A percentile compares a stretch with the other conserved stretches of the same genome.
Evolutionary conservation across 2,888 invertebrate species (phyloP).

Genomic region (Trissolcus brochymenae): DNA sequence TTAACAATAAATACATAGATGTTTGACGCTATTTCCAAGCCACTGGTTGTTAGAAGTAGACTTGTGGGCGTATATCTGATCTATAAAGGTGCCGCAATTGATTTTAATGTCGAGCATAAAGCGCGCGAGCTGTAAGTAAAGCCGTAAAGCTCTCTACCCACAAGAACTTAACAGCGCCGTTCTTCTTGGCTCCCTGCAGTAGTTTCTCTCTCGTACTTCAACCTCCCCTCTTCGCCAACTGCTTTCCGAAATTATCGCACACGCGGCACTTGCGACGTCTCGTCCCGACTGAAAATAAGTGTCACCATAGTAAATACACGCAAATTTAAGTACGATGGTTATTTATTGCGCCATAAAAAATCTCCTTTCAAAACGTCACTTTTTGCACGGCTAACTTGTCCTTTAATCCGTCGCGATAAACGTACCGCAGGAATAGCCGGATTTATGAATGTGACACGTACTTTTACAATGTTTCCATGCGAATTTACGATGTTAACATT

Average conservation of each 20-base stretch:
- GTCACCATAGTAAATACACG: conserved; percentile 57
- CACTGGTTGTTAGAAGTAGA: conserved; percentile 42
- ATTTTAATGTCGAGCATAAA: conserved; percentile 66
- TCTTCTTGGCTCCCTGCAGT: conserved; percentile 51
- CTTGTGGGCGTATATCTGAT: conserved; percentile 60
- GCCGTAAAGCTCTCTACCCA: conserved; percentile 61
- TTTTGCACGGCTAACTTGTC: conserved; percentile 53
- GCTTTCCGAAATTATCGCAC: conserved; percentile 55
- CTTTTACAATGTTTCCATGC: conserved; percentile 52
- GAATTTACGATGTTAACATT: conserved; percentile 51
- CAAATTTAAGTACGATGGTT: conserved; percentile 49
- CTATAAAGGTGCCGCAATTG: conserved; percentile 67
- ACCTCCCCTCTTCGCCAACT: conserved; percentile 33
- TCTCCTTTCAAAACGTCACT: conserved; percentile 53
- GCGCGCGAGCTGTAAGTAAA: conserved; percentile 58
- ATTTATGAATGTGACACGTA: conserved; percentile 46
- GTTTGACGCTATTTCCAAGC: conserved; percentile 45
- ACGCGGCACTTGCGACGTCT: conserved; percentile 40
- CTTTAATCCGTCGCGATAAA: conserved; percentile 54
- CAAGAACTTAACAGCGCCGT: conserved; percentile 59
- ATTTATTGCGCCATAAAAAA: conserved; percentile 51
- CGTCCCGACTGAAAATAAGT: conserved; percentile 47
- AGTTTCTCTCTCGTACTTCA: conserved; percentile 35
- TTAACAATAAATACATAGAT: conserved; percentile 26
- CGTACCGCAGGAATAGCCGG: conserved; percentile 47